Evolutionary conservation across 1,140 invertebrate genomes (phyloP), one percentile per base, ranked within the genome.

Genomic region (Tetramorium parvispinum): DNA sequence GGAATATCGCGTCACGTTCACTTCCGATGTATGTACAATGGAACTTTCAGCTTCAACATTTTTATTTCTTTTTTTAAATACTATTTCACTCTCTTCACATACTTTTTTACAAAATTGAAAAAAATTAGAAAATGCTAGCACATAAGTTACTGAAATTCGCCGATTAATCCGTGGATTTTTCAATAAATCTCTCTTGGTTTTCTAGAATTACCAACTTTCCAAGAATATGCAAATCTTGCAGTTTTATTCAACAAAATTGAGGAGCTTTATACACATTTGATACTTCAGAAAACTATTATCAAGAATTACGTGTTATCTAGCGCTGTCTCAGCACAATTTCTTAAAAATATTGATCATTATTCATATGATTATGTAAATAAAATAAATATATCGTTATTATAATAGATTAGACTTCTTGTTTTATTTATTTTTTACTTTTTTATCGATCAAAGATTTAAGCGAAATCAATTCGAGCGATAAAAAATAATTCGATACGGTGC

Each of bases 241-340:
- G 21, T 76, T 76, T 76, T 76, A 76, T 59, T 2, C 4, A 24
- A 59, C n/a, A n/a, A 53, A 75, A 55, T 76, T 59, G 37, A 76
- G 37, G 21, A 76, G 32, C 16, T 76, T 59, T 40, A 32, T 55
- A 63, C 6, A 16, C 59, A 65, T 65, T 59, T 59, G 55, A 76
- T 75, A 43, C 2, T 76, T 21, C 13, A 32, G 27, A 32, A n/a
- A 8, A 76, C 18, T 43, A 5, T 78, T 78, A 37, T 78, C 18
- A 37, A 11, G 13, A 78, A 65, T 78, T 46, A 76, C 40, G 24
- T 63, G 7, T 65, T 78, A 51, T 46, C 11, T 49, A 32, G 7
- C 40, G 5, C 11, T n/a, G 10, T 24, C 8, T n/a, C 24, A 27
- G 2, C 24, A 49, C 40, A 49, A 63, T 46, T 78, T 46, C 21